These are phyloP conservation scores for Aethina tumida DNA, from an alignment of 1,140 invertebrate genomes.

Conservation along the genomic window DNA sequence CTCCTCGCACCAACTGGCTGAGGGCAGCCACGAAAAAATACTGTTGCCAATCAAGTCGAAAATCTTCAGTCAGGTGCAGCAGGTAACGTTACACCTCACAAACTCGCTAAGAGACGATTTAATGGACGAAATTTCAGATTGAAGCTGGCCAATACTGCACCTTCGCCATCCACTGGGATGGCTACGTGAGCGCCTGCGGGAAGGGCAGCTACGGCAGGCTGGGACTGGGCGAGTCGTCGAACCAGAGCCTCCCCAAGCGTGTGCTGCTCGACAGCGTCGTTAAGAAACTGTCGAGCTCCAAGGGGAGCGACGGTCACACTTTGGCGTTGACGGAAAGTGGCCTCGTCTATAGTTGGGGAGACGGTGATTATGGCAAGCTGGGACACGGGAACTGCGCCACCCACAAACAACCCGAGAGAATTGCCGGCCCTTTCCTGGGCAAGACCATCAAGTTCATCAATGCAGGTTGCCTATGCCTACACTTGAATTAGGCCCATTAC, in stretches of 20 bases:
- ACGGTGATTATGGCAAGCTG: conserved; percentile 94
- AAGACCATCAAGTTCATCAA: conserved; percentile 44
- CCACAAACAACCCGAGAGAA: conserved; percentile 45
- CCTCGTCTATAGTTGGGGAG: conserved; percentile 93
- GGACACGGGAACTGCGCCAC: conserved; percentile 53
- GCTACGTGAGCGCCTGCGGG: conserved; percentile 81
- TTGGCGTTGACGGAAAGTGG: conserved; percentile 89
- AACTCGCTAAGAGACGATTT: neutral
- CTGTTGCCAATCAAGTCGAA: conserved; percentile 46
- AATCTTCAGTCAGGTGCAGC: conserved; percentile 46
- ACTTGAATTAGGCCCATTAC: no score
- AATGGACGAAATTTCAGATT: conserved; percentile 33
- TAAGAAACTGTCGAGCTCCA: conserved; percentile 41
- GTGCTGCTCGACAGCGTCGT: conserved; percentile 38
- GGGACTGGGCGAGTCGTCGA: conserved; percentile 87
- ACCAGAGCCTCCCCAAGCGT: conserved; percentile 83
- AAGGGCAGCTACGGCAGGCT: conserved; percentile 89
- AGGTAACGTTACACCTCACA: conserved; percentile 34
- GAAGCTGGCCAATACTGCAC: conserved; percentile 62
- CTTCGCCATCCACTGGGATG: conserved; percentile 50
- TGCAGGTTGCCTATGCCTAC: conserved; percentile 35
- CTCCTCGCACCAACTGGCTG: conserved; percentile 54
- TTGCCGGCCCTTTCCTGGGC: conserved; percentile 38
- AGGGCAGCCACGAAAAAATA: conserved; percentile 51
- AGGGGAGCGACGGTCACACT: conserved; percentile 76